Percentiles rank a stretch among this genome's conserved stretches.
These are phyloP conservation scores for Sus scrofa DNA, from an alignment of 2,113 vertebrate genomes.

Conservation along the genomic window T2T-Sscrofa CM000830.6:49570001-49570500, in stretches of 20 bases:
- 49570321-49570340: not conserved
- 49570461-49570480: slow-evolving; percentile 19
- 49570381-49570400: slow-evolving; percentile 3
- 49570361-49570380: not conserved
- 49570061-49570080: not conserved
- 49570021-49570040: not conserved
- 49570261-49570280: not conserved
- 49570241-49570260: not conserved
- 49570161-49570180: slow-evolving; percentile 14
- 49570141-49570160: not conserved
- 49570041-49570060: not conserved
- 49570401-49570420: slow-evolving; percentile 24
- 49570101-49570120: not conserved
- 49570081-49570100: not conserved
- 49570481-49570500: slow-evolving; percentile 13
- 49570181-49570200: not conserved
- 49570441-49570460: not conserved
- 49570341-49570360: not conserved
- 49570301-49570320: not conserved
- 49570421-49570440: not conserved
- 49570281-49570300: not conserved
- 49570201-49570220: not conserved
- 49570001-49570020: not conserved
- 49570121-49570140: slow-evolving; percentile 28
- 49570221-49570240: slow-evolving; percentile 30